These are phyloP conservation scores for Polypterus senegalus DNA, from an alignment of 2,113 vertebrate genomes.

Conservation along the genomic window DNA sequence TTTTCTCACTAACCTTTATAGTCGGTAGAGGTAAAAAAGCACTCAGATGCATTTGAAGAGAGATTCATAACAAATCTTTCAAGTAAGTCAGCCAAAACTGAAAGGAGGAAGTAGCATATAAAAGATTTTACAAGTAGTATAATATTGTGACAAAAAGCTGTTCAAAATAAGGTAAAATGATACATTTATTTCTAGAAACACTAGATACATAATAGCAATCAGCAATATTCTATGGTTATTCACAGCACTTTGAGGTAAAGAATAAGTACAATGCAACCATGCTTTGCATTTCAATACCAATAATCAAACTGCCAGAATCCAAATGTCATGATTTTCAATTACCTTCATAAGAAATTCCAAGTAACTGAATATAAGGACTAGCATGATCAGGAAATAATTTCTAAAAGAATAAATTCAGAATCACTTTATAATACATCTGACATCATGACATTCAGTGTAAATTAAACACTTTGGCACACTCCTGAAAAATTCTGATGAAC, in stretches of 20 bases:
- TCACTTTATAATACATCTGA: no score
- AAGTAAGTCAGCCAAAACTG: conserved; percentile 75
- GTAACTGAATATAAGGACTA: no score
- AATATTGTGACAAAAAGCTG: neutral
- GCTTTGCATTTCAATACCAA: neutral
- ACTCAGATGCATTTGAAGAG: conserved; percentile 47
- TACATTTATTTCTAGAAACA: neutral
- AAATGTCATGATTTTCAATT: no score
- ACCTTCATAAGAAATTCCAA: no score
- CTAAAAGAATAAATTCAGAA: no score
- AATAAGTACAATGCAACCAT: neutral
- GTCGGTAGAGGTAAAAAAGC: conserved; percentile 53
- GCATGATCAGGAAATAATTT: no score
- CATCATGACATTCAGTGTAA: no score
- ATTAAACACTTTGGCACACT: no score
- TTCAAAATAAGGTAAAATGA: neutral
- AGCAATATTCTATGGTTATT: conserved; percentile 3
- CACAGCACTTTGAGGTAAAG: neutral
- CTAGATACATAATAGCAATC: conserved; percentile 4
- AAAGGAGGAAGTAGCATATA: conserved; percentile 21
- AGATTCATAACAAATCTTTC: conserved; percentile 63
- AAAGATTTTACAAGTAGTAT: neutral
- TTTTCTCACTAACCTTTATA: conserved; percentile 62
- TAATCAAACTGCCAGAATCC: neutral
- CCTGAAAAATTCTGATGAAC: no score